Percentiles rank a stretch among this genome's conserved stretches.
These are phyloP conservation scores for Takifugu ocellatus DNA, from an alignment of 2,797 vertebrate genomes.

Conservation along the genomic window DNA sequence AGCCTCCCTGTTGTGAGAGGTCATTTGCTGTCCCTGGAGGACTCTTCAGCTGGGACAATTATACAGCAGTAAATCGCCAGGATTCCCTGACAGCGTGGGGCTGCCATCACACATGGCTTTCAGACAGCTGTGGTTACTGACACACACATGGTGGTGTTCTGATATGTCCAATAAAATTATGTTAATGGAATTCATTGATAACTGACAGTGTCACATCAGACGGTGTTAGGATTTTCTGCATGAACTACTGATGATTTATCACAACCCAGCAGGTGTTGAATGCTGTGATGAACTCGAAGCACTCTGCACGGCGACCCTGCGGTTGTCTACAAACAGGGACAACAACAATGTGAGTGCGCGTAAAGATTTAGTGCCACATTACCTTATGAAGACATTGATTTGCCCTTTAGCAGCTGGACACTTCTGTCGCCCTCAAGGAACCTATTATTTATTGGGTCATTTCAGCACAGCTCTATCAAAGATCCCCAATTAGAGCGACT, in stretches of 20 bases:
- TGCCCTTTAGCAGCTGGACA: background rate
- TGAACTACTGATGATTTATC: too few relatives aligned
- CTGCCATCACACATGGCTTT: too few relatives aligned
- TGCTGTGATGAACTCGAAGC: too few relatives aligned
- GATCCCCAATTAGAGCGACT: constrained; percentile 42
- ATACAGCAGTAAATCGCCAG: constrained; percentile 29
- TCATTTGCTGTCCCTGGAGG: constrained; percentile 39
- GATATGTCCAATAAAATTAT: too few relatives aligned
- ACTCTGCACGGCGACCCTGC: too few relatives aligned
- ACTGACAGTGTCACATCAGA: too few relatives aligned
- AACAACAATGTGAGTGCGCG: background rate
- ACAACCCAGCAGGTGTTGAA: too few relatives aligned
- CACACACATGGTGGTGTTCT: too few relatives aligned
- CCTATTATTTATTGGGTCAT: constrained; percentile 18
- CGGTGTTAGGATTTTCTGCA: too few relatives aligned
- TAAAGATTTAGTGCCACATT: background rate
- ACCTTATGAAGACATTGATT: background rate
- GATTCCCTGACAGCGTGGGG: background rate
- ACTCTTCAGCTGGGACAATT: constrained; percentile 37
- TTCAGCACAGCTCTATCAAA: constrained; percentile 35
- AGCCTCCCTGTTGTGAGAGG: constrained; percentile 35
- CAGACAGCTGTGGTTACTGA: too few relatives aligned
- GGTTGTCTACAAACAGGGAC: background rate
- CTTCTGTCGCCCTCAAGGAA: background rate
- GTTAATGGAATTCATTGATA: too few relatives aligned